Percentiles rank a stretch among this genome's conserved stretches.
Evolutionary conservation across 2,797 vertebrate genomes (phyloP).

Genomic region (Sebastes steindachneri): DNA sequence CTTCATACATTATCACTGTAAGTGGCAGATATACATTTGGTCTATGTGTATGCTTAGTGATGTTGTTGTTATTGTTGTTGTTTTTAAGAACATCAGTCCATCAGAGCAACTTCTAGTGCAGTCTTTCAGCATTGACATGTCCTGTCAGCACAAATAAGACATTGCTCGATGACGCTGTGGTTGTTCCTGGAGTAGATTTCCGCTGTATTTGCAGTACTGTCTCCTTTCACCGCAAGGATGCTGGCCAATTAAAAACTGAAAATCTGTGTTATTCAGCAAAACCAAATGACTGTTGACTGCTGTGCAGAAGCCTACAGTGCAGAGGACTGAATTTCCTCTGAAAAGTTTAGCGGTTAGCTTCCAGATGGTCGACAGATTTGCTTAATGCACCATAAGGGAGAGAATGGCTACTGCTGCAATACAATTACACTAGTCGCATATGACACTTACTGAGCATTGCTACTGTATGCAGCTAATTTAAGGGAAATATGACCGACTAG

Average conservation of each 20-base stretch:
- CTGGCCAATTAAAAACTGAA: conserved; percentile 73
- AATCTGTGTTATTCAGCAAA: conserved; percentile 79
- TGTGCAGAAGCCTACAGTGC: conserved; percentile 51
- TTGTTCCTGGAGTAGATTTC: conserved; percentile 57
- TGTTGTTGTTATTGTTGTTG: conserved; percentile 8
- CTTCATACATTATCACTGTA: neutral
- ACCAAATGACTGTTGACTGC: conserved; percentile 75
- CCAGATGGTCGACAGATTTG: conserved; percentile 69
- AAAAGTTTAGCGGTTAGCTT: conserved; percentile 60
- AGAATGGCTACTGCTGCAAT: conserved; percentile 31
- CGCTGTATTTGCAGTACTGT: conserved; percentile 73
- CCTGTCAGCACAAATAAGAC: conserved; percentile 56
- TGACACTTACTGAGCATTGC: neutral
- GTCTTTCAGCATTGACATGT: conserved; percentile 43
- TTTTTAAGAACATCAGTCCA: conserved; percentile 18
- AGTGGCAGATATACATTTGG: conserved; percentile 3
- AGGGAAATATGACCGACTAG: neutral
- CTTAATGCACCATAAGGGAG: conserved; percentile 47
- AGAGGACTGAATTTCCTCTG: conserved; percentile 48
- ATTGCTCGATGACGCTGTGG: conserved; percentile 31
- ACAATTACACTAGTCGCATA: conserved; percentile 11
- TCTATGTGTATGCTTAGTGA: neutral
- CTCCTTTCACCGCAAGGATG: conserved; percentile 56
- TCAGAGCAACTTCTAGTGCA: conserved; percentile 34
- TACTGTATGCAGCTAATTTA: neutral